These are phyloP conservation scores for Mesaphorura yosii DNA, from an alignment of 1,140 invertebrate species.

Conservation along the genomic window DNA sequence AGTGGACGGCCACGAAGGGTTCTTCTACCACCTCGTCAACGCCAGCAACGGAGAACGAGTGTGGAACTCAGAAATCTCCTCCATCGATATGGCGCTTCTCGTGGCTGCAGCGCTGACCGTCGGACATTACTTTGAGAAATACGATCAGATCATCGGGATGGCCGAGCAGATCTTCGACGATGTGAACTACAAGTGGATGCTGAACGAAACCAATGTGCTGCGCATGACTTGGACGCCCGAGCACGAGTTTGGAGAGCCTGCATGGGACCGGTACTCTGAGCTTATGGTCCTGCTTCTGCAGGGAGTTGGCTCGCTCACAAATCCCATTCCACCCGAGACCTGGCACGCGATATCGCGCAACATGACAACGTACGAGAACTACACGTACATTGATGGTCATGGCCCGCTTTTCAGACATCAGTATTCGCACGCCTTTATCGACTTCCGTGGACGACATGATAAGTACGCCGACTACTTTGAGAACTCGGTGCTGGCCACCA, in stretches of 20 bases:
- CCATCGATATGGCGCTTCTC: conserved; percentile 28
- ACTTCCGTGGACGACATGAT: conserved; percentile 13
- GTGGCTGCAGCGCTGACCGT: conserved; percentile 21
- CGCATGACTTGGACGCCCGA: conserved; percentile 27
- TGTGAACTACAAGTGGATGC: conserved; percentile 26
- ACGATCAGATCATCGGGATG: conserved; percentile 16
- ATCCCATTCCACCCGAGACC: conserved; percentile 16
- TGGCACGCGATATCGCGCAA: conserved; percentile 22
- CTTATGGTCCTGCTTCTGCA: conserved; percentile 23
- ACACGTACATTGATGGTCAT: conserved; percentile 20
- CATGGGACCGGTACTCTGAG: conserved; percentile 28
- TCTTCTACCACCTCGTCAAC: conserved; percentile 29
- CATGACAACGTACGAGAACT: conserved; percentile 10
- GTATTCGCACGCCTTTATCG: conserved; percentile 21
- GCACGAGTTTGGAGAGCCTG: conserved; percentile 17
- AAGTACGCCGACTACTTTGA: conserved; percentile 22
- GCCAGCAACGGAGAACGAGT: conserved; percentile 24
- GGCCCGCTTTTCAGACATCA: conserved; percentile 26
- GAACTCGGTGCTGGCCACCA: conserved; percentile 24
- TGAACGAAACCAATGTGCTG: conserved; percentile 19
- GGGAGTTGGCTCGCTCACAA: conserved; percentile 20
- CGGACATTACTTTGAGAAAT: conserved; percentile 24
- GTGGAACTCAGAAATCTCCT: conserved; percentile 27
- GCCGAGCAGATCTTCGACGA: conserved; percentile 22
- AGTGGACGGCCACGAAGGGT: conserved; percentile 21